Conservation (phyloP, 2,797 vertebrate genomes). For the Pelodytes ibericus region DNA sequence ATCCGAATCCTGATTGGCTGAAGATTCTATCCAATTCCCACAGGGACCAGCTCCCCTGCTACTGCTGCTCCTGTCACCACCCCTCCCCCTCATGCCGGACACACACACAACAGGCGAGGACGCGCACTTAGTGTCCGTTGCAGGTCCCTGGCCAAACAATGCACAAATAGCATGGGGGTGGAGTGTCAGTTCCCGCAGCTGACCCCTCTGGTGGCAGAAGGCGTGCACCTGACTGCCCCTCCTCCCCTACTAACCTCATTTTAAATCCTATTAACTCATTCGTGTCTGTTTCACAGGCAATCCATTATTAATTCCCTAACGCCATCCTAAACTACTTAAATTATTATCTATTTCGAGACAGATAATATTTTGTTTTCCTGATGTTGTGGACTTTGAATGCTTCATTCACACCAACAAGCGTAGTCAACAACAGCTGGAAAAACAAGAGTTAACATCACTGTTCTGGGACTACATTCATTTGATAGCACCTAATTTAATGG, state of each 20-base stretch:
- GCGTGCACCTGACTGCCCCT: not conserved
- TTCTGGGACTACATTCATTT: no score
- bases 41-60: conserved; percentile 29
- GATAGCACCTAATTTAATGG: no score
- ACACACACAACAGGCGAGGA: not conserved
- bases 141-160: conserved; percentile 15
- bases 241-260: conserved; percentile 30
- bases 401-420: no score
- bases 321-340: no score
- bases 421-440: no score
- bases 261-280: conserved; percentile 26
- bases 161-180: conserved; percentile 30
- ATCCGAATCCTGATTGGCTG: conserved; percentile 26
- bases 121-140: conserved; percentile 22
- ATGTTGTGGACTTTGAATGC: no score
- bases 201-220: conserved; percentile 36
- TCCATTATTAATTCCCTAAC: no score
- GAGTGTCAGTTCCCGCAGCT: conserved; percentile 34
- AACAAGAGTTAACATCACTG: no score
- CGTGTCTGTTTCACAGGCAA: not conserved
- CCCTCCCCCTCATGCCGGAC: not conserved
- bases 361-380: no score
- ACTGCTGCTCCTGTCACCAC: not conserved
- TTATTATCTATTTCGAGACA: no score
- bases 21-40: conserved; percentile 21